Evolutionary conservation across 2,113 vertebrate genomes (phyloP).

Genomic region (Himantopus leucocephalus): DNA sequence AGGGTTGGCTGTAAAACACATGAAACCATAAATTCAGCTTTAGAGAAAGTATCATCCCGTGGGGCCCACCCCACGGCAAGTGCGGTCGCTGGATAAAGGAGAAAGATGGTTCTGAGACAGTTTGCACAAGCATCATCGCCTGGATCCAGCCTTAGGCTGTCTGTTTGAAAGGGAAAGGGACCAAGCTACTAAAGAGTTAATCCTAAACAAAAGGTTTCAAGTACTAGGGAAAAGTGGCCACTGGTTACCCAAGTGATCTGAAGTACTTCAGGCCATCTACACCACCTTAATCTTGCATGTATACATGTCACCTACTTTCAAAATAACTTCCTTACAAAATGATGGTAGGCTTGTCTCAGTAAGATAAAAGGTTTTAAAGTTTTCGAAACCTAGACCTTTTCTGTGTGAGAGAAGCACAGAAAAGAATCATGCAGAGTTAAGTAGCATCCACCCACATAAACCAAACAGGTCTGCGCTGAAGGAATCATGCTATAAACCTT

Average conservation of each 20-base stretch:
- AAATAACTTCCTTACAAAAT: slow-evolving; percentile 23
- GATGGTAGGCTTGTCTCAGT: neutral
- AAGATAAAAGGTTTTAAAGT: slow-evolving; percentile 40
- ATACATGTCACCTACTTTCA: neutral
- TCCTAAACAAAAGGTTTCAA: slow-evolving; percentile 17
- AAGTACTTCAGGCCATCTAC: neutral
- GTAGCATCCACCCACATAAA: slow-evolving; percentile 52
- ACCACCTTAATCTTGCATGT: neutral
- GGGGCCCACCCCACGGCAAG: neutral
- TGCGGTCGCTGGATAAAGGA: neutral
- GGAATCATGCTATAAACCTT: slow-evolving; percentile 54
- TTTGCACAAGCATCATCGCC: neutral
- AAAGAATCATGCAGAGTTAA: slow-evolving; percentile 62
- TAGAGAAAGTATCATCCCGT: neutral
- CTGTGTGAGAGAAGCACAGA: slow-evolving; percentile 26
- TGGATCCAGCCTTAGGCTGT: neutral
- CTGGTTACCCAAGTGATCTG: neutral
- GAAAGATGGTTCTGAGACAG: neutral
- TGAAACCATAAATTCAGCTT: neutral
- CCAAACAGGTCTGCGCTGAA: slow-evolving; percentile 55
- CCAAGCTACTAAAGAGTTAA: slow-evolving; percentile 24
- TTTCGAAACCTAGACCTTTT: slow-evolving; percentile 11
- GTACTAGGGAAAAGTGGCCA: neutral
- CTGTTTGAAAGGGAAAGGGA: neutral
- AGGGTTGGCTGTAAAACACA: neutral